Conservation (phyloP, 2,797 vertebrate genomes). For the Poeciliopsis turneri region DNA sequence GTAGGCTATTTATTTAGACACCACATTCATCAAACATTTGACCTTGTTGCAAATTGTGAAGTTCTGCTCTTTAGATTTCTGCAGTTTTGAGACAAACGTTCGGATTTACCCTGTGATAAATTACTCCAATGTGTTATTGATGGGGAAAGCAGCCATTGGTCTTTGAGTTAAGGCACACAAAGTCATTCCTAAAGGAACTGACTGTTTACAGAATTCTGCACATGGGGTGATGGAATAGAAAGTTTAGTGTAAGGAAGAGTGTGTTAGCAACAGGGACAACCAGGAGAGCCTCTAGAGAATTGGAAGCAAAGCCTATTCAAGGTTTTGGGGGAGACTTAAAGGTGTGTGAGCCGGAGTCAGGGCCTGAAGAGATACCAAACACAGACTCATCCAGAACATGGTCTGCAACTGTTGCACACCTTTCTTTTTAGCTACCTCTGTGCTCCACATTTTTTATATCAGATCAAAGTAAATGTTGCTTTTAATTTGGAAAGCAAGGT, state of each 20-base stretch:
- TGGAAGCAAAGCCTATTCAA: neutral
- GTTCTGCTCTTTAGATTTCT: neutral
- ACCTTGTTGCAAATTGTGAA: neutral
- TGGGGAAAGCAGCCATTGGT: neutral
- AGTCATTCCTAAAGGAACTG: neutral
- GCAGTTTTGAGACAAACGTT: neutral
- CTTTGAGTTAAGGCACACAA: neutral
- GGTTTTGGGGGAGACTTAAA: neutral
- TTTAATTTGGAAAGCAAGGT: neutral
- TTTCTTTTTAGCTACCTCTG: neutral
- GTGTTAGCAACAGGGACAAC: neutral
- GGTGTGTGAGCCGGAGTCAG: neutral
- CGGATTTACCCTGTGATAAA: neutral
- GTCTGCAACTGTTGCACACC: neutral
- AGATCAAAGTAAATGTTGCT: neutral
- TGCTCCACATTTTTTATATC: neutral
- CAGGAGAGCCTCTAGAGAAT: neutral
- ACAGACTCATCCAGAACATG: neutral
- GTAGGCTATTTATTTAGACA: neutral
- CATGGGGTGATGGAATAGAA: neutral
- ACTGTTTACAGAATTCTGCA: neutral
- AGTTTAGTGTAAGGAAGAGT: neutral
- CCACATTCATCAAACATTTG: neutral
- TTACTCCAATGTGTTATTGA: neutral
- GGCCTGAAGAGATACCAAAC: neutral